Percentiles rank a stretch among this genome's conserved stretches.
These are phyloP conservation scores for Ciconia stormi DNA, from an alignment of 2,113 vertebrate species.

Conservation along the genomic window DNA sequence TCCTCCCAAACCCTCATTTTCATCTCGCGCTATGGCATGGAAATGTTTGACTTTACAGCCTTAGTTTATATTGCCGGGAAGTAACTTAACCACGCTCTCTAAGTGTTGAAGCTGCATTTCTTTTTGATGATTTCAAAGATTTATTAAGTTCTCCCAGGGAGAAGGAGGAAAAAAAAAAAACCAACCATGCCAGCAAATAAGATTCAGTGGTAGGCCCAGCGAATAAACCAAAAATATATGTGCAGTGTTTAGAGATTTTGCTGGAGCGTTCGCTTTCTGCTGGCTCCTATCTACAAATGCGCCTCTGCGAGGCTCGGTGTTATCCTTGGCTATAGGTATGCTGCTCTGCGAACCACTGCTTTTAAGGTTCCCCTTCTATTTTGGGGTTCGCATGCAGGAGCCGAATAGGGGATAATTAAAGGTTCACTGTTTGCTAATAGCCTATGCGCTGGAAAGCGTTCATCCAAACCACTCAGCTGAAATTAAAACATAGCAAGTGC, in stretches of 20 bases:
- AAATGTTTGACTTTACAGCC: constrained; percentile 52
- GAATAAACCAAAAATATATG: constrained; percentile 27
- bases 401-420: neutral
- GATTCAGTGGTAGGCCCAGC: neutral
- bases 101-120: constrained; percentile 50
- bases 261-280: neutral
- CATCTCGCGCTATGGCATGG: neutral
- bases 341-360: neutral
- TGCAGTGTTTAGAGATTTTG: neutral
- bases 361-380: neutral
- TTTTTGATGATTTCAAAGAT: constrained; percentile 58
- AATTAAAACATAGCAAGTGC: neutral
- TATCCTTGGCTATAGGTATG: neutral
- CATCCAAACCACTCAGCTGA: neutral
- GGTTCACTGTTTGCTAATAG: neutral
- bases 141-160: constrained; percentile 50
- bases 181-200: neutral
- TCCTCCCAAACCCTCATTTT: neutral
- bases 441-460: neutral
- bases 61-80: constrained; percentile 6
- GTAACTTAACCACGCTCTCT: constrained; percentile 15
- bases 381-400: neutral
- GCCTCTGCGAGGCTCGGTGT: accelerated
- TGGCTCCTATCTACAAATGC: neutral
- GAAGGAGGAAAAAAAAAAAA: neutral